Base-by-base conservation (phyloP, 1,140 invertebrate species). In the Drosophila bipectinata region DNA sequence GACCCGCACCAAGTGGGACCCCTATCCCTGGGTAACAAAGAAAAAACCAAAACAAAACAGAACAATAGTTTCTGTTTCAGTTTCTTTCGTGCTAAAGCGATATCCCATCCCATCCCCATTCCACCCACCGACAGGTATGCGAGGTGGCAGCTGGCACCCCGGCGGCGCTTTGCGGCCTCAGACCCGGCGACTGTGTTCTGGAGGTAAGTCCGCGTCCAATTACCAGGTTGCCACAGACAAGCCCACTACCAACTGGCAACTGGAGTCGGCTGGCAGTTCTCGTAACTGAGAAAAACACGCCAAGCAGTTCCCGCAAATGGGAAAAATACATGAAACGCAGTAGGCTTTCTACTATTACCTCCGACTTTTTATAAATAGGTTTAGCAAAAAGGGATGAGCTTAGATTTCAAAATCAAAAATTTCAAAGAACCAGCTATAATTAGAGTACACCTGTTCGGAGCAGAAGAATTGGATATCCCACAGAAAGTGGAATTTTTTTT, bases 1-100 rank as follows among this genome's bases (percentile, higher is more conserved):
- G 45, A 94, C 94, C 1, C 92, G 94, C 60, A 94, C 93, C 18
- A 94, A 95, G 79, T 95, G 94, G 94, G 95, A 95, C 92, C 94
- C 95, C 4, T 95, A 95, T 92, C 95, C 95, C 30, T 95, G 95
- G 94, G 93, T 95, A 79, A 66, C 30, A 44, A 41, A 37, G 34
- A n/a, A 37, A 32, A 32, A 9, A 32, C 32, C 32, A 32, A 32
- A 32, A 32, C 2, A 32, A 32, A n/a, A 37, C 34, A 37, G 34
- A 37, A 37, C 34, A 37, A 37, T 12, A n/a, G 34, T 37, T 15
- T 12, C 2, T 8, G 18, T 26, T n/a, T 26, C n/a, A 49, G 81
- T 82, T 47, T 39, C 53, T 48, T 10, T 59, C 26, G 24, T 7
- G 82, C 92, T 9, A 79, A 90, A 93, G 15, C 49, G 32, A 61